Evolutionary conservation across 2,888 invertebrate genomes (phyloP).

Genomic region (Drosophila limbata): DNA sequence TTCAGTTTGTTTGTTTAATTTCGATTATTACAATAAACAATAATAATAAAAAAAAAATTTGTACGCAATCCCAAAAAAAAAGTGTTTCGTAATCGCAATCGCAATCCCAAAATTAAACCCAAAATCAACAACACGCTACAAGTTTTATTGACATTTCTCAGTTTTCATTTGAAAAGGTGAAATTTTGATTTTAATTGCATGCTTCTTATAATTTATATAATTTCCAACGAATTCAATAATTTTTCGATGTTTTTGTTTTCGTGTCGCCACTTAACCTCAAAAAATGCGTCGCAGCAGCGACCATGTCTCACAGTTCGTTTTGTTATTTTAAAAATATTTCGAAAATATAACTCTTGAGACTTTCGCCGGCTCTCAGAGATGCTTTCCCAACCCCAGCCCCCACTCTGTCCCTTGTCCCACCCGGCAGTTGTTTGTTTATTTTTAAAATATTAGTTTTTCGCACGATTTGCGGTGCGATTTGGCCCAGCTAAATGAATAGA

Average conservation of each 20-base stretch:
- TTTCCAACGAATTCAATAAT: conserved; percentile 29
- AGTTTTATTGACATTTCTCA: conserved; percentile 34
- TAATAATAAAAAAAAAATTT: conserved; percentile 1
- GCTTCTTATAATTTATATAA: conserved; percentile 5
- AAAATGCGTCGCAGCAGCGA: conserved; percentile 39
- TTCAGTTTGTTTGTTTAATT: conserved; percentile 47
- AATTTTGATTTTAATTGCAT: not conserved
- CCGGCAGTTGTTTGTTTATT: conserved; percentile 66
- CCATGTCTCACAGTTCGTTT: conserved; percentile 7
- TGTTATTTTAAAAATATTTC: conserved; percentile 70
- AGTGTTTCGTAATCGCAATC: conserved; percentile 76
- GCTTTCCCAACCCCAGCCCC: conserved; percentile 5
- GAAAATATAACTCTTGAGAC: conserved; percentile 61
- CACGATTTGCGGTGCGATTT: conserved; percentile 56
- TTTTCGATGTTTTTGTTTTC: conserved; percentile 11
- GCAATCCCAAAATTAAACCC: conserved; percentile 14
- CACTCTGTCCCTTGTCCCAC: not conserved
- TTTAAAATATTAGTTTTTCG: conserved; percentile 71
- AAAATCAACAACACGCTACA: conserved; percentile 38
- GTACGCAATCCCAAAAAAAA: conserved; percentile 35
- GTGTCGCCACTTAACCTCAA: conserved; percentile 70
- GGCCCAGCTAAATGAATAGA: conserved; percentile 11
- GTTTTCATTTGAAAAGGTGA: conserved; percentile 8
- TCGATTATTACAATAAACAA: conserved; percentile 52
- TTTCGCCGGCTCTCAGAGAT: conserved; percentile 53